phyloP scores from a whole-genome alignment of 2,888 invertebrate genomes.

The Meta bourneti region DNA sequence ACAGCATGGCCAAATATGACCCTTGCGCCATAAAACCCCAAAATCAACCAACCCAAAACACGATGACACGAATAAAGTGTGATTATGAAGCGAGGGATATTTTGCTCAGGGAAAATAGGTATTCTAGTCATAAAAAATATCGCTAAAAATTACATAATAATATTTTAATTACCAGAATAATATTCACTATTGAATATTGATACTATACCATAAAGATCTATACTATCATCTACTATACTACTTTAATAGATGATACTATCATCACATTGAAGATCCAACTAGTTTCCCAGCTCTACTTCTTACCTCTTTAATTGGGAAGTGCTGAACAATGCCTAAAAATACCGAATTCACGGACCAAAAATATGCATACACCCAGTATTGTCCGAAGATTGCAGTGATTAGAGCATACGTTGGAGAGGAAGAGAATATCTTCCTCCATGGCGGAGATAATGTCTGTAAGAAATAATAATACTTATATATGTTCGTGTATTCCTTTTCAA shows the following conservation, averaged over 20 bases:
- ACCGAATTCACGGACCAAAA: background rate
- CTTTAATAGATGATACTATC: background rate
- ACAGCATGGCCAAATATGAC: too few species aligned
- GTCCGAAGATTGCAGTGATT: background rate
- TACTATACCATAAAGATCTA: background rate
- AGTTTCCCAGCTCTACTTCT: background rate
- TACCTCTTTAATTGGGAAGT: background rate
- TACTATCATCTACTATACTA: background rate
- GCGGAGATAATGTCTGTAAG: background rate
- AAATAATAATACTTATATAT: background rate
- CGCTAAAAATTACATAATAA: background rate
- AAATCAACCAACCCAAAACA: too few species aligned
- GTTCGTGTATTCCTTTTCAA: too few species aligned
- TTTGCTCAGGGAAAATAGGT: too few species aligned
- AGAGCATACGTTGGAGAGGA: background rate
- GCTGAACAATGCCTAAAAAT: background rate
- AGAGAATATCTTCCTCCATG: background rate
- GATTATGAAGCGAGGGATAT: too few species aligned
- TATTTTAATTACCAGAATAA: background rate
- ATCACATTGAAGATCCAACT: background rate
- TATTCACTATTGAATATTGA: background rate
- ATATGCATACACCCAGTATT: background rate
- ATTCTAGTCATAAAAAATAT: background rate
- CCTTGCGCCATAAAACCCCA: too few species aligned
- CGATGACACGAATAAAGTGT: too few species aligned